A percentile compares a stretch with the other conserved stretches of the same genome.
These are phyloP conservation scores for Nothoprocta perdicaria DNA, from an alignment of 2,113 vertebrate species.

Conservation along the genomic window DNA sequence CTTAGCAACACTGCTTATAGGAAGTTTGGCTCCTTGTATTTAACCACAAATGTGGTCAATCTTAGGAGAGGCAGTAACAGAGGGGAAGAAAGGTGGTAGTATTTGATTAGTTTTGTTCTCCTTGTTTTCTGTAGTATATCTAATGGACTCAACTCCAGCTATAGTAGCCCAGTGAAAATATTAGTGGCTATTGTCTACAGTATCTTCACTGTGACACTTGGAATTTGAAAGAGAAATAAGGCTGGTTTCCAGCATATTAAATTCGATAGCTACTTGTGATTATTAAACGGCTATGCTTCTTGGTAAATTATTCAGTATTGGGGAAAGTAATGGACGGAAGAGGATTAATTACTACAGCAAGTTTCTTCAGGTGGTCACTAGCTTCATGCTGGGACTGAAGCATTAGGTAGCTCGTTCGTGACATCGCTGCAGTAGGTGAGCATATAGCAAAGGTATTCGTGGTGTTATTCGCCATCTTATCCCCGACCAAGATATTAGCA, in stretches of 20 bases:
- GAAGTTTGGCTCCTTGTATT: conserved; percentile 59
- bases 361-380: background rate
- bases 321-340: fast-evolving
- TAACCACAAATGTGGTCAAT: conserved; percentile 69
- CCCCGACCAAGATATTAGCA: background rate
- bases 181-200: background rate
- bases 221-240: background rate
- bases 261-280: background rate
- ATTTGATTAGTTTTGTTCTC: conserved; percentile 44
- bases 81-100: conserved; percentile 64
- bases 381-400: background rate
- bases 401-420: fast-evolving
- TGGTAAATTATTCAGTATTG: background rate
- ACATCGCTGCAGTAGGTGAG: background rate
- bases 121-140: background rate
- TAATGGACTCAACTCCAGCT: background rate
- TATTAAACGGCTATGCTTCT: background rate
- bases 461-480: fast-evolving
- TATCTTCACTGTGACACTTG: background rate
- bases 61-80: conserved; percentile 8
- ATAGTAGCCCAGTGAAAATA: background rate
- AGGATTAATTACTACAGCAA: background rate
- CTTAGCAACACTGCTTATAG: conserved; percentile 1
- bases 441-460: background rate
- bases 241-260: background rate